Conservation (phyloP, 1,140 invertebrate species). For the Leguminivora glycinivorella region DNA sequence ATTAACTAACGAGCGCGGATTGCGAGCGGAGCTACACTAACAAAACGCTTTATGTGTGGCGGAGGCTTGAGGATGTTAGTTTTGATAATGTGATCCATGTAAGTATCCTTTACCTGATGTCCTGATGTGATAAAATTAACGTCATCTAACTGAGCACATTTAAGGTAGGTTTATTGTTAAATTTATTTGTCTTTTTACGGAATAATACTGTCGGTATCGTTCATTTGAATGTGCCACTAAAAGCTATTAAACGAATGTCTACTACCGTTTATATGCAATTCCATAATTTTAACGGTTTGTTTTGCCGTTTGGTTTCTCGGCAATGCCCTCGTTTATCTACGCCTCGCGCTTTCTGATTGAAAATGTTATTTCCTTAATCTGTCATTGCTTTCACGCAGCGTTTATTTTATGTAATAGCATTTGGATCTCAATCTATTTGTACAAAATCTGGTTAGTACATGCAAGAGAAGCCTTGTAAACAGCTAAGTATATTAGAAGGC, state of each 20-base stretch:
- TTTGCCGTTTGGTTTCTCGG: not conserved
- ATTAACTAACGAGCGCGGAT: too few species aligned
- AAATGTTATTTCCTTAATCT: constrained; percentile 7
- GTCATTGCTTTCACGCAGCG: constrained; percentile 6
- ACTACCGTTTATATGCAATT: not conserved
- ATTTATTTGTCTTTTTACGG: too few species aligned
- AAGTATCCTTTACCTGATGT: too few species aligned
- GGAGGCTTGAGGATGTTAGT: too few species aligned
- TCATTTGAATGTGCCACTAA: not conserved
- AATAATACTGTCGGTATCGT: too few species aligned
- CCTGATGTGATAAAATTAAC: too few species aligned
- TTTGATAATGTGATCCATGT: too few species aligned
- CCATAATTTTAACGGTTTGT: constrained; percentile 2
- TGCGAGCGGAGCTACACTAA: too few species aligned
- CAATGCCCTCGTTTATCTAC: not conserved
- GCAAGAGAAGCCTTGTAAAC: not conserved
- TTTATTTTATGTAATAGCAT: not conserved
- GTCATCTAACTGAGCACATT: too few species aligned
- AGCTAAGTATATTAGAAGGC: not conserved
- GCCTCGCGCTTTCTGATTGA: constrained; percentile 6
- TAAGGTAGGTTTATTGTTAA: too few species aligned
- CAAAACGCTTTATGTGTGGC: too few species aligned
- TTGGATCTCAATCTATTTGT: not conserved
- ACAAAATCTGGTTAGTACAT: constrained; percentile 6
- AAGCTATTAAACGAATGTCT: not conserved